Conservation (phyloP, 2,888 invertebrate genomes). For the Drosophila atripex region DNA sequence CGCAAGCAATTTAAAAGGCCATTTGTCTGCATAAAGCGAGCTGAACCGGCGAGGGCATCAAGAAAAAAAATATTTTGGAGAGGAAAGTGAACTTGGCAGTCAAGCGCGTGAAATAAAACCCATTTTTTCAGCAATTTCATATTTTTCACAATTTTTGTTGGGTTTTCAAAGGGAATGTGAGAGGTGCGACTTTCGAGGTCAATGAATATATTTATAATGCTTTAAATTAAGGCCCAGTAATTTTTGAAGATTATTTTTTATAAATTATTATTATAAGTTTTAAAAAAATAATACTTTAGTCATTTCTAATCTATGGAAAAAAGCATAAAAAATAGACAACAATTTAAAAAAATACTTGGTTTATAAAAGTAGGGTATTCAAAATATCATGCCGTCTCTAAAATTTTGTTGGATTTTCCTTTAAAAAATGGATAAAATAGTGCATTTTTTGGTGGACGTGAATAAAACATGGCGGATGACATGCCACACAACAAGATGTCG, state of each 20-base stretch:
- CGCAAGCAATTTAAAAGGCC: conserved; percentile 74
- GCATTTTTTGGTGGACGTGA: conserved; percentile 32
- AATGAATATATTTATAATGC: too few species aligned
- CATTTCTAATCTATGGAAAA: too few species aligned
- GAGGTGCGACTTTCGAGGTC: too few species aligned
- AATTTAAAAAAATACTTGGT: background rate
- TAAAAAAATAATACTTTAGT: too few species aligned
- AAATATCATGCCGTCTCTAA: background rate
- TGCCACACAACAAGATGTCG: conserved; percentile 54
- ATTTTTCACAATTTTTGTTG: conserved; percentile 1
- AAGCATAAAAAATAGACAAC: too few species aligned
- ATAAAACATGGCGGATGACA: conserved; percentile 51
- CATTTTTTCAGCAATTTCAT: conserved; percentile 21
- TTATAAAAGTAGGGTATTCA: background rate
- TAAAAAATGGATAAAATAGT: conserved; percentile 42
- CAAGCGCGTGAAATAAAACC: conserved; percentile 13
- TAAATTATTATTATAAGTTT: too few species aligned
- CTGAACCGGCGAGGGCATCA: conserved; percentile 6
- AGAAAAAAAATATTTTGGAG: background rate
- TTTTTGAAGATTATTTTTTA: too few species aligned
- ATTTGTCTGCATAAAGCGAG: conserved; percentile 65
- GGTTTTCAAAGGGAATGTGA: too few species aligned
- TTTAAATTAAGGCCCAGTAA: too few species aligned
- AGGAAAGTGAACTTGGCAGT: conserved; percentile 9
- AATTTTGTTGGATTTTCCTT: background rate